Evolutionary conservation across 1,140 invertebrate species (phyloP), one percentile per base, ranked within the genome.

Genomic region (Heliothis virescens): DNA sequence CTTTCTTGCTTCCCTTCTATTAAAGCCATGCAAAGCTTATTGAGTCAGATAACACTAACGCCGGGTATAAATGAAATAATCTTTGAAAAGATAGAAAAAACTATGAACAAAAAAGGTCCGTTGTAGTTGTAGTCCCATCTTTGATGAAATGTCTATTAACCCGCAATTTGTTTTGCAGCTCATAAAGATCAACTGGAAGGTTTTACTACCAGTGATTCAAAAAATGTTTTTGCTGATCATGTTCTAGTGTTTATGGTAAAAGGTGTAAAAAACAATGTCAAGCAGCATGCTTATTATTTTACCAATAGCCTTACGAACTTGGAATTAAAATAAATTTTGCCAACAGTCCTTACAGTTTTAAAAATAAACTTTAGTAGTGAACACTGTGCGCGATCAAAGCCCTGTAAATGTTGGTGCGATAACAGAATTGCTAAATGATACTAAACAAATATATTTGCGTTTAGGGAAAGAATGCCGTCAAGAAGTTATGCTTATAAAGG

Each of bases 341-440:
- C 34, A 4, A 7, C 34, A 34, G 34, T 34, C 3, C 34, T 34
- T 34, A 34, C 7, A 9, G 34, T 41, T 41, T 41, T 41, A 41
- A 7, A 5, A 41, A 7, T 41, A 34, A 34, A 34, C 34, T 34
- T 34, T 41, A 41, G 16, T 82, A 11, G 1, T 82, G n/a, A 57
- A 60, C 34, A 85, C 82, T 15, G 79, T 85, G 10, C 85, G 86
- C 75, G 82, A 87, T 21, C 82, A 82, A 75, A 81, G 79, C 16
- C 55, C 80, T 48, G 73, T 81, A 29, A 84, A 85, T 86, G 81
- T 82, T 26, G 76, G 81, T 74, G 79, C 81, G 5, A 85, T 86
- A 59, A 85, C 67, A 79, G 18, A 57, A 18, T 47, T 62, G 26
- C 21, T 62, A 34, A 79, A 11, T 41, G 78, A 86, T 9, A 81